A percentile compares a stretch with the other conserved stretches of the same genome.
phyloP scores from a whole-genome alignment of 2,888 invertebrate genomes.

The Himalopsyche kuldschensis region DNA sequence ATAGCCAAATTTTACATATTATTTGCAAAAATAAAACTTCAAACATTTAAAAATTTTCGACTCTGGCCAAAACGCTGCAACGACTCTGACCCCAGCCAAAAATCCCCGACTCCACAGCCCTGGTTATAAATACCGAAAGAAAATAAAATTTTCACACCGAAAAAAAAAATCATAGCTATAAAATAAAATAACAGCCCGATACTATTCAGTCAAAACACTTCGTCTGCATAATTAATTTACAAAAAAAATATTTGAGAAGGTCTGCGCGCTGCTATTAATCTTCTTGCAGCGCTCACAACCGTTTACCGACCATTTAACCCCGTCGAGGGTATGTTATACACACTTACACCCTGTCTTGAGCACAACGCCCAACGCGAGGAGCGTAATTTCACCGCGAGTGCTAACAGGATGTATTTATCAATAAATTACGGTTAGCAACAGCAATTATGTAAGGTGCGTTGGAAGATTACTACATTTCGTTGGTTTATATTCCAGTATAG shows the following conservation, averaged over 20 bases:
- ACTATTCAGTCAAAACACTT: no score
- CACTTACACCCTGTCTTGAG: background rate
- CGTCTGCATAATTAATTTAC: no score
- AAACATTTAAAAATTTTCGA: no score
- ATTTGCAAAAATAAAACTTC: no score
- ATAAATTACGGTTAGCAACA: background rate
- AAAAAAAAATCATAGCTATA: no score
- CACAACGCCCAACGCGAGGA: background rate
- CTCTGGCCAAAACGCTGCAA: no score
- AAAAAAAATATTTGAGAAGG: background rate
- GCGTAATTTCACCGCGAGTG: background rate
- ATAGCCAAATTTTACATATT: no score
- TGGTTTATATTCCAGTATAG: background rate
- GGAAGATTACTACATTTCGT: background rate
- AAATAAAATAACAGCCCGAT: no score
- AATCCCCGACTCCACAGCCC: no score
- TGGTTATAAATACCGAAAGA: no score
- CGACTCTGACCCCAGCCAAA: no score
- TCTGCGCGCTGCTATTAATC: background rate
- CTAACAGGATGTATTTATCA: background rate
- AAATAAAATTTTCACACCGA: no score
- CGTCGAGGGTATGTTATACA: background rate
- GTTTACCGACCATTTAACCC: background rate
- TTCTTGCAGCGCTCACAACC: background rate
- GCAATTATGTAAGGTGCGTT: background rate